A percentile compares a stretch with the other conserved stretches of the same genome.
These are phyloP conservation scores for Zaprionus davidi DNA, from an alignment of 1,140 invertebrate genomes.

Conservation along the genomic window DNA sequence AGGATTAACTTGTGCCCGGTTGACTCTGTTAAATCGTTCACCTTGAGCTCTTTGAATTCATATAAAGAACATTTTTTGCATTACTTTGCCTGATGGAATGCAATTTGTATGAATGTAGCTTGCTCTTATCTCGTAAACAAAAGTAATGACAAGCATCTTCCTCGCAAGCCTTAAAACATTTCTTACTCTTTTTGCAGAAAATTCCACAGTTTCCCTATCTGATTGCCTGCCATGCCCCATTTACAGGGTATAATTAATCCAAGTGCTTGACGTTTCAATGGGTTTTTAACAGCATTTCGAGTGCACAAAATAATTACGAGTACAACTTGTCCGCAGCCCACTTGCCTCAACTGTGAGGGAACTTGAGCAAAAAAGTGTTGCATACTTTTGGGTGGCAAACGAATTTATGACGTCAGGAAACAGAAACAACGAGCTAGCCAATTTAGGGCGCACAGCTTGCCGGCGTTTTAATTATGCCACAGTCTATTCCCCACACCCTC, in stretches of 20 bases:
- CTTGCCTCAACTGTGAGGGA: conserved; percentile 49
- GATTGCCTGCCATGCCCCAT: background rate
- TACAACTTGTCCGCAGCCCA: conserved; percentile 42
- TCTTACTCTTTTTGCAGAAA: background rate
- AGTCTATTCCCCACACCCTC: conserved; percentile 30
- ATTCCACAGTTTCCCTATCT: background rate
- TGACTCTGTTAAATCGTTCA: background rate
- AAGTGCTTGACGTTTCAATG: conserved; percentile 38
- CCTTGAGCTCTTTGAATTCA: background rate
- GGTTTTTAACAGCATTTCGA: conserved; percentile 44
- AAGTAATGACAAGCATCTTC: no score
- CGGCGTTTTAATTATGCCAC: conserved; percentile 70
- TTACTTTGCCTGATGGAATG: background rate
- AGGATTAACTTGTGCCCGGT: conserved; percentile 3
- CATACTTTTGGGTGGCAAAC: conserved; percentile 48
- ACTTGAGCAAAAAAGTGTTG: conserved; percentile 25
- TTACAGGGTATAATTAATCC: conserved; percentile 15
- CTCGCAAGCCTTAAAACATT: background rate
- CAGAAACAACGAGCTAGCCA: conserved; percentile 38
- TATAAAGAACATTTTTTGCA: background rate
- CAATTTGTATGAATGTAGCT: no score
- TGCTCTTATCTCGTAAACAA: no score
- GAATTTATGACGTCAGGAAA: conserved; percentile 46
- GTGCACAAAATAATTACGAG: conserved; percentile 63
- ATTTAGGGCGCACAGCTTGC: conserved; percentile 48